Base-by-base conservation (phyloP, 1,140 invertebrate genomes). In the Scylla paramamosain region DNA sequence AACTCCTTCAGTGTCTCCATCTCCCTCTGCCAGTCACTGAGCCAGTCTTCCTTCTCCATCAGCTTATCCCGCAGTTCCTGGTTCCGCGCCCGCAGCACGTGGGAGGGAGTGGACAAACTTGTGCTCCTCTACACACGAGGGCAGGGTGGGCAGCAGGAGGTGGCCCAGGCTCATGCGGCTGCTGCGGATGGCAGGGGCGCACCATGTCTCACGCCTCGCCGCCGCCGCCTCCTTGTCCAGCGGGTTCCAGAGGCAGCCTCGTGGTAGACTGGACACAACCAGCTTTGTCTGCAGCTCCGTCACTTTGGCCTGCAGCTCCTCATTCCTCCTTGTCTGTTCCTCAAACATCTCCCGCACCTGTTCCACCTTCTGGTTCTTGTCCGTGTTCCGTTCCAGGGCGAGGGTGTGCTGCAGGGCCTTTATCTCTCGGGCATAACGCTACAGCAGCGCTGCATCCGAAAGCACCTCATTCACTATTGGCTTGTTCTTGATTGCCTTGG, bases 381-480 rank as follows among this genome's bases (percentile, higher is more conserved):
- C 94, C 25, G 95, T 93, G 28, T 93, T 94, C 0, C 95, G 93
- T 46, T 96, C 95, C 20, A 83, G 87, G 39, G 97, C 96, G 14
- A 98, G 96, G 95, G 97, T 97, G 92, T 96, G 86, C 88, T 97
- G 96, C 0, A 97, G 96, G 95, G 97, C 97, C 14, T 97, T 96
- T 83, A 97, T 97, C 95, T 97, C 96, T 93, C 97, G 97, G 39
- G 97, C 96, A 95, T 97, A 97, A 32, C 97, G 97, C 96, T 98
- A 98, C 84, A 98, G 97, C 96, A 98, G 97, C 0, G 98, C 97
- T 4, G 97, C 97, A 92, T 98, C 97, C 6, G 97, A 98, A 16
- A 98, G 96, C 0, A 98, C 97, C 96, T 98, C 98, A 96, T 98
- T 99, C 0, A 98, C 97, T 93, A 97, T 97, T 0, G 98, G 98